phyloP scores from a whole-genome alignment of 1,140 invertebrate genomes.

The Psix sp. region DNA sequence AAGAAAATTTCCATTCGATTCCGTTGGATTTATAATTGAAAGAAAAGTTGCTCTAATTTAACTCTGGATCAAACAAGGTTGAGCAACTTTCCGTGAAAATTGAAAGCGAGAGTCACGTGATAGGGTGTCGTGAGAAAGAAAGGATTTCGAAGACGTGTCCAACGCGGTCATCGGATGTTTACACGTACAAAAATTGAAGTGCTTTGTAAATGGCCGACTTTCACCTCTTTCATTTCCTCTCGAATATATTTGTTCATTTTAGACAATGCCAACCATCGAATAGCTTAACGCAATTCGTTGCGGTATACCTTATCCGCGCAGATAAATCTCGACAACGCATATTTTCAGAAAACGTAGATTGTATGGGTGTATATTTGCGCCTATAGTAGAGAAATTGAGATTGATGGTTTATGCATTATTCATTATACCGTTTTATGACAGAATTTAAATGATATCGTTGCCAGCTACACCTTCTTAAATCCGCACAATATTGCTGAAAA shows the following conservation, averaged over 20 bases:
- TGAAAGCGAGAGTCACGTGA: conserved; percentile 39
- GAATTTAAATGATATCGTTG: conserved; percentile 28
- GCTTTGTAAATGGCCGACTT: conserved; percentile 52
- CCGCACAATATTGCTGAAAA: too few relatives aligned
- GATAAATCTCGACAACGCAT: conserved; percentile 34
- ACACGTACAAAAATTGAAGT: conserved; percentile 32
- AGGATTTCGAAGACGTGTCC: conserved; percentile 53
- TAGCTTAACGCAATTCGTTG: conserved; percentile 55
- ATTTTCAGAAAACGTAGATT: conserved; percentile 39
- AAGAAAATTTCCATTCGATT: too few relatives aligned
- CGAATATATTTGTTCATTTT: conserved; percentile 48
- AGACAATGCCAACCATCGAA: conserved; percentile 50
- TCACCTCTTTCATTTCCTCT: conserved; percentile 56
- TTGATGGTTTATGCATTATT: conserved; percentile 34
- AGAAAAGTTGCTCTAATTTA: too few relatives aligned
- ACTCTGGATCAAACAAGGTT: conserved; percentile 7
- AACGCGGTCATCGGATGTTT: conserved; percentile 55
- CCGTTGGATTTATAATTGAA: too few relatives aligned
- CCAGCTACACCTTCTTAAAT: background rate
- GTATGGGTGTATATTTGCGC: conserved; percentile 16
- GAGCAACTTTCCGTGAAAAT: conserved; percentile 43
- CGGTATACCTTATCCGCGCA: conserved; percentile 43
- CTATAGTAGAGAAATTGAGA: conserved; percentile 36
- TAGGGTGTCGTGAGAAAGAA: conserved; percentile 51
- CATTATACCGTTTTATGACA: conserved; percentile 27